These are phyloP conservation scores for Turritopsis rubra DNA, from an alignment of 30 jellyfish, hydroid and myxozoan species.

Conservation along the genomic window DNA sequence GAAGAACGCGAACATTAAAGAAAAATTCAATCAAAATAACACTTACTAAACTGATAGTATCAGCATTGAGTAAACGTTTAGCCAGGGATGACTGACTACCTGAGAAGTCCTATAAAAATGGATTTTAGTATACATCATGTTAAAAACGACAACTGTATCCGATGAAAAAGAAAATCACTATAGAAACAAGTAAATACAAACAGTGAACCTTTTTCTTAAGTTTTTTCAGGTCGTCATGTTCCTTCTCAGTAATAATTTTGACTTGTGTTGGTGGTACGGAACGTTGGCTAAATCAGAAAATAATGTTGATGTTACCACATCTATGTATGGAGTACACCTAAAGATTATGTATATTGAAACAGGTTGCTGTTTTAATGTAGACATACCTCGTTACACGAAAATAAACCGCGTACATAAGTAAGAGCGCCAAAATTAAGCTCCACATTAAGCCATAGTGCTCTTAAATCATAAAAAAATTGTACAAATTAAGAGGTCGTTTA, in stretches of 20 bases:
- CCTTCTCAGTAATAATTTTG: slow-evolving; percentile 19
- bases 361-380: too few species aligned
- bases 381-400: too few species aligned
- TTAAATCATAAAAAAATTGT: too few species aligned
- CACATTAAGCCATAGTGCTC: too few species aligned
- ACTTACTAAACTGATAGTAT: slow-evolving; percentile 24
- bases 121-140: too few species aligned
- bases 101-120: not conserved
- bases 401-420: too few species aligned
- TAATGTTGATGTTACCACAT: too few species aligned
- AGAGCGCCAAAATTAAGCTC: too few species aligned
- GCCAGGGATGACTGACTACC: not conserved
- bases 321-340: too few species aligned
- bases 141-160: too few species aligned
- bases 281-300: slow-evolving; percentile 12
- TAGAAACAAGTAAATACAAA: not conserved
- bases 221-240: slow-evolving; percentile 4
- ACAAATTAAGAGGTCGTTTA: too few species aligned
- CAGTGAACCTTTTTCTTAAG: not conserved
- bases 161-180: not conserved
- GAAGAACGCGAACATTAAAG: not conserved
- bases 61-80: slow-evolving; percentile 3
- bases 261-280: slow-evolving; percentile 20
- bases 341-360: too few species aligned
- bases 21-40: not conserved